Conservation (phyloP, 2,888 invertebrate species). For the Fragum whitleyi region DNA sequence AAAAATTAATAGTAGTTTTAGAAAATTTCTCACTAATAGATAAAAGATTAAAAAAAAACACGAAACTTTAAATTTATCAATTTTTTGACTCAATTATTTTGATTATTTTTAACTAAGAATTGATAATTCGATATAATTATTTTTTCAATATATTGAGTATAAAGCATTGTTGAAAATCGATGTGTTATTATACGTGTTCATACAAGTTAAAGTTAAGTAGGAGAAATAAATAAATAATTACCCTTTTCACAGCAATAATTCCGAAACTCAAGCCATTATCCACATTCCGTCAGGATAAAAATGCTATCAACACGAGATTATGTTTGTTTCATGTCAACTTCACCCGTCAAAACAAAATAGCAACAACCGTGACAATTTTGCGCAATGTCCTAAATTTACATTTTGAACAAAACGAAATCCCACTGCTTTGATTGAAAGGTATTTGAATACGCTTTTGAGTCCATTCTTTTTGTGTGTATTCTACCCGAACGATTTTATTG, state of each 20-base stretch:
- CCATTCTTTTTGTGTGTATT: slow-evolving; percentile 17
- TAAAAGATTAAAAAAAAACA: no score
- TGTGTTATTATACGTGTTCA: not conserved
- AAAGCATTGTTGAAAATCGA: not conserved
- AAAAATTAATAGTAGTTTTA: no score
- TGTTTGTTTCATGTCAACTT: not conserved
- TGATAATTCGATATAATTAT: no score
- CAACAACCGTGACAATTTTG: slow-evolving; percentile 4
- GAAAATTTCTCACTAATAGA: no score
- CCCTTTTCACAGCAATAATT: slow-evolving; percentile 1
- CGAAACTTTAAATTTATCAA: no score
- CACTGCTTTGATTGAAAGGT: slow-evolving; percentile 10
- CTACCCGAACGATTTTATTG: slow-evolving; percentile 6
- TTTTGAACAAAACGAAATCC: slow-evolving; percentile 18
- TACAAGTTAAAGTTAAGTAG: slow-evolving; percentile 11
- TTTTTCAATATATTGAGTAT: no score
- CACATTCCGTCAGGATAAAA: not conserved
- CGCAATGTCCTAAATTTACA: slow-evolving; percentile 16
- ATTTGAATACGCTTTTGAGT: slow-evolving; percentile 13
- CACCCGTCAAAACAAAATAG: slow-evolving; percentile 4
- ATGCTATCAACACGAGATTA: not conserved
- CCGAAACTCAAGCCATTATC: not conserved
- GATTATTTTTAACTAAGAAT: no score
- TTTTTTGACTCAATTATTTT: no score
- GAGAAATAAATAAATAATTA: not conserved